Base-by-base conservation (phyloP, 2,113 vertebrate genomes). In the Gallinago jamesoni region DNA sequence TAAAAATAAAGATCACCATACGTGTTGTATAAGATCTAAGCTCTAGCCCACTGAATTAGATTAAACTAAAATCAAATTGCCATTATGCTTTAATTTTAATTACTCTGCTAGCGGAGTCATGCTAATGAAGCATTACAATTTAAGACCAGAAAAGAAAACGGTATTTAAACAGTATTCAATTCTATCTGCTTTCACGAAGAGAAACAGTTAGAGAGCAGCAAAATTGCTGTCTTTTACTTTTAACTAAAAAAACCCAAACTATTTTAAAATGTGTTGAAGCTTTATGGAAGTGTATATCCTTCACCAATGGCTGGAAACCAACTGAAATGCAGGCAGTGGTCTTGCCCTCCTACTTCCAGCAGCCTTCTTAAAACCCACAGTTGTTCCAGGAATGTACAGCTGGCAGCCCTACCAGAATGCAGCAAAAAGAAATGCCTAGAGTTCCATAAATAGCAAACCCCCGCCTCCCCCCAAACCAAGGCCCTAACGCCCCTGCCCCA, bases 31-130 rank as follows among this genome's bases (percentile, higher is more conserved):
- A 76, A 78, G 60, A 80, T 76, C 91, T 70, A 66, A 95, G 63
- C 59, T 89, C 39, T 83, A 68, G 89, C 43, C 50, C n/a, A 96
- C 79, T 62, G 11, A 93, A 74, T 91, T 85, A 95, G 79, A 92
- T 91, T 94, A 66, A 97, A 56, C 62, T 92, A 39, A 94, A 84
- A 68, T 52, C 53, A 63, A 70, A 64, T 14, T 78, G 69, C 19
- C n/a, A 12, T 66, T 77, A 37, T 89, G 43, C 27, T 91, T 87
- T 67, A 74, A 9, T 68, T 92, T 69, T 69, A 66, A 87, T 41
- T 59, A 30, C 8, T 84, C 19, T 67, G n/a, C 10, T 75, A 35
- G 20, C n/a, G 47, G 13, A 12, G 43, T 76, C 21, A 14, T 39
- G 19, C 59, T 87, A 39, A 47, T 27, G 33, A 76, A 85, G 21